Conservation (phyloP, 2,888 invertebrate genomes). For the Pegoplata infirma region DNA sequence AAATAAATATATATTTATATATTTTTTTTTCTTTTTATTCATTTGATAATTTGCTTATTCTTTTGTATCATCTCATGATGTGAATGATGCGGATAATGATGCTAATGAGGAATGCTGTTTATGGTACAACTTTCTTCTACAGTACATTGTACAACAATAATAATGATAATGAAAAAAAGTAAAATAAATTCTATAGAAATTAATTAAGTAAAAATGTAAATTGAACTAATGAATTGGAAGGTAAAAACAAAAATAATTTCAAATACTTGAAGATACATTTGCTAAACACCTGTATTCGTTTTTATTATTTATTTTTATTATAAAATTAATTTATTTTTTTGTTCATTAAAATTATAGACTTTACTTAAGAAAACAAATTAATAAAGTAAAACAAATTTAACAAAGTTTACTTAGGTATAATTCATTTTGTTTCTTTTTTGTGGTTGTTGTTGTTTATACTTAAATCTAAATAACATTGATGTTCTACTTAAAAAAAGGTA, state of each 20-base stretch:
- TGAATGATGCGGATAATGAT: constrained; percentile 10
- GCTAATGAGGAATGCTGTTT: not conserved
- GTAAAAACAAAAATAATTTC: not conserved
- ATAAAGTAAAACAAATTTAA: constrained; percentile 10
- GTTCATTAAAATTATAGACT: constrained; percentile 11
- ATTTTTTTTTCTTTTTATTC: constrained; percentile 4
- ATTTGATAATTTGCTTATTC: constrained; percentile 18
- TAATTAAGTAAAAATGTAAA: constrained; percentile 2
- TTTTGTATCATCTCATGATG: constrained; percentile 3
- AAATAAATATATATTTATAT: constrained; percentile 39
- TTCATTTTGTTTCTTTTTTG: constrained; percentile 1
- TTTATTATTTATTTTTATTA: too few species aligned
- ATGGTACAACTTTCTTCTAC: too few species aligned
- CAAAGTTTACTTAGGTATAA: constrained; percentile 20
- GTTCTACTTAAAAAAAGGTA: constrained; percentile 38
- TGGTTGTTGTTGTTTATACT: too few species aligned
- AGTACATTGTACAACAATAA: not conserved
- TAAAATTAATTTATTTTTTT: not conserved
- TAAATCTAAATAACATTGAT: constrained; percentile 28
- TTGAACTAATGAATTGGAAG: not conserved
- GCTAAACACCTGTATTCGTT: not conserved
- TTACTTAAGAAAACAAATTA: constrained; percentile 5
- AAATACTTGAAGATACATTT: not conserved
- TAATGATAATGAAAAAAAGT: too few species aligned
- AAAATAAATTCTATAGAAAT: constrained; percentile 28